A percentile compares a stretch with the other conserved stretches of the same genome.
Conservation (phyloP, 1,140 invertebrate genomes). For the Battus philenor region DNA sequence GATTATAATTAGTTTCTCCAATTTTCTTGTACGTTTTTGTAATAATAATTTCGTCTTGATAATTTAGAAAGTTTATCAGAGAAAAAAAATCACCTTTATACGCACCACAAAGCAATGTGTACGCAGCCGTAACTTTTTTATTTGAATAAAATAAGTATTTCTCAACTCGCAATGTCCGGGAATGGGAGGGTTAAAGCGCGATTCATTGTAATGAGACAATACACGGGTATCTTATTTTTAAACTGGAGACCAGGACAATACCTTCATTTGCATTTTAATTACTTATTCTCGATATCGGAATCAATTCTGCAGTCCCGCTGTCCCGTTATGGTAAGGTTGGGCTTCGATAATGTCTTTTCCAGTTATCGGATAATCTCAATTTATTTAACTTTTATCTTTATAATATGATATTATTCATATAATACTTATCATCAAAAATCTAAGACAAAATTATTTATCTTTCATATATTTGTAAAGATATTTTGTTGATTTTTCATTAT, state of each 20-base stretch:
- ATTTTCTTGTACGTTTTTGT: too few species aligned
- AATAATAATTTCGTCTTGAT: too few species aligned
- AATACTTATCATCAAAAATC: too few species aligned
- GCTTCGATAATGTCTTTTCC: constrained; percentile 21
- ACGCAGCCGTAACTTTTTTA: not conserved
- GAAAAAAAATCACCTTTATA: not conserved
- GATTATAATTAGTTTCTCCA: too few species aligned
- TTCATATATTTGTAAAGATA: too few species aligned
- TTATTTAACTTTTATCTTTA: too few species aligned
- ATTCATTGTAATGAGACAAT: constrained; percentile 16
- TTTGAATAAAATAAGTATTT: constrained; percentile 15
- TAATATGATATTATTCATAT: too few species aligned
- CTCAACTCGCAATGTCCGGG: constrained; percentile 9
- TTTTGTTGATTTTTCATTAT: too few species aligned
- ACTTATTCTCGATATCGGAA: constrained; percentile 30
- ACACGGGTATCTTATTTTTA: constrained; percentile 24
- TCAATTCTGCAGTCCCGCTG: constrained; percentile 39
- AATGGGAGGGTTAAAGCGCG: constrained; percentile 4
- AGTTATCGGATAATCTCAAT: constrained; percentile 1
- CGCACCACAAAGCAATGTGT: not conserved
- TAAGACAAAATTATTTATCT: too few species aligned
- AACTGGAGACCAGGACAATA: constrained; percentile 38
- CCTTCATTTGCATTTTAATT: constrained; percentile 65
- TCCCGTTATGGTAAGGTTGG: constrained; percentile 19
- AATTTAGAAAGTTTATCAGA: too few species aligned